Evolutionary conservation across 2,888 invertebrate genomes (phyloP).

Genomic region (Folsomia manolachei): DNA sequence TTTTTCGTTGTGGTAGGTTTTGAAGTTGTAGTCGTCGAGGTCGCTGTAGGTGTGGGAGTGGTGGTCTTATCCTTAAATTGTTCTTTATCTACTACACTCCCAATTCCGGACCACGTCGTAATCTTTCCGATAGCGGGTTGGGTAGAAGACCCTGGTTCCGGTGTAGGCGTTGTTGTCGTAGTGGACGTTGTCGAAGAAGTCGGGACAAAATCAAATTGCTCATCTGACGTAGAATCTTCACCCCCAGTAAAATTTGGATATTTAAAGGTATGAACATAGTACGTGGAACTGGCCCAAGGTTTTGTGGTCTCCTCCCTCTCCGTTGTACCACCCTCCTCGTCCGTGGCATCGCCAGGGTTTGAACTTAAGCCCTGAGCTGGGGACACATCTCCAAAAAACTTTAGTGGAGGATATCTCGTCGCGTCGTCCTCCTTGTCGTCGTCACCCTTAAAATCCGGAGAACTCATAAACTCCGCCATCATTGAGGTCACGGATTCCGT

Average conservation of each 20-base stretch:
- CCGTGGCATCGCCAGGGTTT: neutral
- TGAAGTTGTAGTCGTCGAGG: conserved; percentile 32
- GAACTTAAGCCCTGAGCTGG: neutral
- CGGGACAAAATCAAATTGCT: conserved; percentile 14
- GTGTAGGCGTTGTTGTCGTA: conserved; percentile 19
- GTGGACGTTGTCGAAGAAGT: conserved; percentile 27
- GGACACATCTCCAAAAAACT: neutral
- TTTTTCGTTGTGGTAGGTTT: conserved; percentile 44
- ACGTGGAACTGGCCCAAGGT: conserved; percentile 49
- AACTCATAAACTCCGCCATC: neutral
- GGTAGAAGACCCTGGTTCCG: conserved; percentile 19
- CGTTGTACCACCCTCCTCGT: neutral
- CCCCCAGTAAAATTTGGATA: conserved; percentile 36
- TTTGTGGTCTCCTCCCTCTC: conserved; percentile 24
- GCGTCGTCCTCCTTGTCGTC: neutral
- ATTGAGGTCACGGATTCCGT: neutral
- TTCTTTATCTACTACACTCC: conserved; percentile 15
- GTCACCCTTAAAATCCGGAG: neutral
- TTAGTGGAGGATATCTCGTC: neutral
- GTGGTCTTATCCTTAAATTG: conserved; percentile 23
- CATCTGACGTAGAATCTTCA: conserved; percentile 24
- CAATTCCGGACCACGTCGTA: conserved; percentile 33
- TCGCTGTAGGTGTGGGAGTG: conserved; percentile 33
- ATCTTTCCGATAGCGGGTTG: conserved; percentile 27
- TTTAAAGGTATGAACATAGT: conserved; percentile 47